Evolutionary conservation across 2,888 invertebrate species (phyloP), one percentile per base, ranked within the genome.

Genomic region (Biston stratarius): DNA sequence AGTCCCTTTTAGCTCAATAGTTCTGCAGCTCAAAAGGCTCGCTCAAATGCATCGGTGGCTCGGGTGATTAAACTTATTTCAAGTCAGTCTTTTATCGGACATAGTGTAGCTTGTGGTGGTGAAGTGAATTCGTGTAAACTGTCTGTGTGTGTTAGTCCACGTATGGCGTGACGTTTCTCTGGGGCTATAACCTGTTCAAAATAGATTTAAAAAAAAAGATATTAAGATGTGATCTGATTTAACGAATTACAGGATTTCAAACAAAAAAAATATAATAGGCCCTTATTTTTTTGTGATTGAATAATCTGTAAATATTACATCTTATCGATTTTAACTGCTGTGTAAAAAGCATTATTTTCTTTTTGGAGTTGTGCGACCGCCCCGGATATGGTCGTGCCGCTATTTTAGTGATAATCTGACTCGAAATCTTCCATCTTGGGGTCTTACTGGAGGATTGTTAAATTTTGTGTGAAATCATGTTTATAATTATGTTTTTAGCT

Each of bases 381-480:
- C 58, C 44, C 48, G 42, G 64, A 7, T 15, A 49, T 14, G 48
- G 60, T 61, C 47, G 57, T 52, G 49, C 60, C 33, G 49, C 52
- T 67, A 9, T 49, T 47, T 36, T 67, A 67, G 66, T 58, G 53
- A 48, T 66, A 57, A 47, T 60, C 40, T 57, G 56, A 61, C 45
- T 60, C 49, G 65, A 56, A 58, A 67, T 67, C 67, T 67, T 62
- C 67, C 67, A 58, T 15, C 48, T 49, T 58, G 58, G 47, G 57
- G 58, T 58, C 52, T 52, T 52, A 52, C 47, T 58, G 15, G 53
- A 57, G 58, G 52, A 40, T 36, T 56, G 56, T 58, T 67, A 61
- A 65, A 52, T 58, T 58, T 58, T n/a, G 58, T 58, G 57, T 61
- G 58, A 40, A 52, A 52, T 36, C 33, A 12, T 49, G 3, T 49